Percentiles rank a stretch among this genome's conserved stretches.
Evolutionary conservation across 1,140 invertebrate genomes (phyloP).

Genomic region (Triops longicaudatus): DNA sequence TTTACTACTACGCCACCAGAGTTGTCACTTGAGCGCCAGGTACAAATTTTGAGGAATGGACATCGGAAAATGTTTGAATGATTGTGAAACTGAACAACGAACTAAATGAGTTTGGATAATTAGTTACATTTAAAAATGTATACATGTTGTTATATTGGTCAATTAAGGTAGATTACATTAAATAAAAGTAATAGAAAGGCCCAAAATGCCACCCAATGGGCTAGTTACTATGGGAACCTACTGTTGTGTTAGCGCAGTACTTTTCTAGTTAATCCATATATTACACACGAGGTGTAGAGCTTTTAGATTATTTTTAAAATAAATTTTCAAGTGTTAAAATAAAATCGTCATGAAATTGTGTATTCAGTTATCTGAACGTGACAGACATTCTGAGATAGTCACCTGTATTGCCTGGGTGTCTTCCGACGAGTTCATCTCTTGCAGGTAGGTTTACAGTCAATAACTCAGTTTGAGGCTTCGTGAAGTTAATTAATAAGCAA

Average conservation of each 20-base stretch:
- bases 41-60: neutral
- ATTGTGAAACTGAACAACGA: neutral
- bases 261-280: neutral
- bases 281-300: too few relatives aligned
- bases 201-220: neutral
- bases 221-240: constrained; percentile 5
- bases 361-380: neutral
- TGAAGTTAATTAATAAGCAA: too few relatives aligned
- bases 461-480: too few relatives aligned
- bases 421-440: constrained; percentile 84
- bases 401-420: constrained; percentile 85
- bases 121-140: too few relatives aligned
- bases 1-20: neutral
- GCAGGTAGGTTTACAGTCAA: too few relatives aligned
- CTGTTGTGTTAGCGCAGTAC: neutral
- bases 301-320: too few relatives aligned
- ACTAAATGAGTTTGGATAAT: too few relatives aligned
- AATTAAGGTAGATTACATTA: neutral
- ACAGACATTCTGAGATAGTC: constrained; percentile 57
- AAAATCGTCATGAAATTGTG: neutral
- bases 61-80: neutral
- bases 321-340: neutral
- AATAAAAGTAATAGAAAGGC: neutral
- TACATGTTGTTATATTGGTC: too few relatives aligned
- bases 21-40: neutral